A percentile compares a stretch with the other conserved stretches of the same genome.
Conservation (phyloP, 1,140 invertebrate species). For the Drosophila tristis region DNA sequence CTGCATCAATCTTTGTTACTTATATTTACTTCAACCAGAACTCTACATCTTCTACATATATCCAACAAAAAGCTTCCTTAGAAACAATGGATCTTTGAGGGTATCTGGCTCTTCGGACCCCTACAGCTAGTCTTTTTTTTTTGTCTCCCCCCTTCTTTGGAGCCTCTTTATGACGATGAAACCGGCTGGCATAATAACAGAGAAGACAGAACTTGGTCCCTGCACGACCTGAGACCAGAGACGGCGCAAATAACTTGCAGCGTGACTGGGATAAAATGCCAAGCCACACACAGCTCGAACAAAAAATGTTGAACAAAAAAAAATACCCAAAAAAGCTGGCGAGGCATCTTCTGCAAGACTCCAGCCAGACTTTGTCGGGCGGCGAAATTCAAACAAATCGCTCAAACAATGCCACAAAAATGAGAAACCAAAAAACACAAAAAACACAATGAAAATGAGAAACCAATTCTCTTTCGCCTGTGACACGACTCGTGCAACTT, state of each 20-base stretch:
- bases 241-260: constrained; percentile 80
- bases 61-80: no score
- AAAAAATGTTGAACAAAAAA: constrained; percentile 14
- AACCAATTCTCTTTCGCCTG: constrained; percentile 55
- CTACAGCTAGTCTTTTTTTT: not conserved
- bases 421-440: constrained; percentile 32
- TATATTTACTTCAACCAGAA: no score
- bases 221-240: constrained; percentile 38
- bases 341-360: constrained; percentile 64
- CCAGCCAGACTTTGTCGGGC: constrained; percentile 53
- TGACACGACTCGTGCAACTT: constrained; percentile 70
- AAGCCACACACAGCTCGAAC: constrained; percentile 56
- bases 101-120: no score
- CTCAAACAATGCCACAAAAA: constrained; percentile 76
- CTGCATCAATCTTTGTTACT: no score
- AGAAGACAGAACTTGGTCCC: constrained; percentile 58
- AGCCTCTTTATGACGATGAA: constrained; percentile 58
- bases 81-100: no score
- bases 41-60: no score
- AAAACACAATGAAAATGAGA: constrained; percentile 56
- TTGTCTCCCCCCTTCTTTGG: not conserved
- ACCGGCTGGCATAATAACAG: constrained; percentile 81
- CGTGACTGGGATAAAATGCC: constrained; percentile 78
- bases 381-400: constrained; percentile 79
- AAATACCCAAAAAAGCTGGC: constrained; percentile 49